Evolutionary conservation across 2,797 vertebrate genomes (phyloP).

Genomic region (Mus caroli): DNA sequence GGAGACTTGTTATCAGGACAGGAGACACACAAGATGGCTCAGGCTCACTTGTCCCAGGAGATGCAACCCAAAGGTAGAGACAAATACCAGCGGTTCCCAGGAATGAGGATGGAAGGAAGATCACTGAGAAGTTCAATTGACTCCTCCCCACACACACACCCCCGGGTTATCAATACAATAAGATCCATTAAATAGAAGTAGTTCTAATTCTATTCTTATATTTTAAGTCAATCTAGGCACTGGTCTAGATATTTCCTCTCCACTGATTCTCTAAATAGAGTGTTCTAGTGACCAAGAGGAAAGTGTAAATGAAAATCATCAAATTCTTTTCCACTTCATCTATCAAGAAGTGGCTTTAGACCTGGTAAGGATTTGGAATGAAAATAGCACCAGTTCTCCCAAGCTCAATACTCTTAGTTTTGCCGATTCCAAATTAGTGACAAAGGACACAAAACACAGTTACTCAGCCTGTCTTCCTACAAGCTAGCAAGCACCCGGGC

Average conservation of each 20-base stretch:
- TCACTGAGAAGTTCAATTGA: constrained; percentile 12
- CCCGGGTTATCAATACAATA: background rate
- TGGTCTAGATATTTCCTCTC: background rate
- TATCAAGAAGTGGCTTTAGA: constrained; percentile 31
- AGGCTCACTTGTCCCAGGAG: background rate
- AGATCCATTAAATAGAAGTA: constrained; percentile 35
- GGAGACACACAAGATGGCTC: background rate
- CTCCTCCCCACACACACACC: background rate
- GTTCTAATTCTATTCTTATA: constrained; percentile 20
- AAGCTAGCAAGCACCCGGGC: background rate
- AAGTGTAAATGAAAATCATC: background rate
- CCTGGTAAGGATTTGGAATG: background rate
- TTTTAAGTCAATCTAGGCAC: background rate
- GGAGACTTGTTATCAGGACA: background rate
- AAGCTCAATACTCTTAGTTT: background rate
- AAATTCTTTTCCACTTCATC: background rate
- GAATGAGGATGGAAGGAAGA: background rate
- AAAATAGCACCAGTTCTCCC: background rate
- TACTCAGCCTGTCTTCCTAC: background rate
- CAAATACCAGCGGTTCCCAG: background rate
- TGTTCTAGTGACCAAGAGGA: constrained; percentile 24
- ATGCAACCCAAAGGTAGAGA: background rate
- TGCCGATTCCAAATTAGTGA: background rate
- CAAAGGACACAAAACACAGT: background rate
- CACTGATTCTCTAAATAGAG: background rate